Evolutionary conservation across 2,797 vertebrate species (phyloP).

Genomic region (Neosilurus mollespiculum): DNA sequence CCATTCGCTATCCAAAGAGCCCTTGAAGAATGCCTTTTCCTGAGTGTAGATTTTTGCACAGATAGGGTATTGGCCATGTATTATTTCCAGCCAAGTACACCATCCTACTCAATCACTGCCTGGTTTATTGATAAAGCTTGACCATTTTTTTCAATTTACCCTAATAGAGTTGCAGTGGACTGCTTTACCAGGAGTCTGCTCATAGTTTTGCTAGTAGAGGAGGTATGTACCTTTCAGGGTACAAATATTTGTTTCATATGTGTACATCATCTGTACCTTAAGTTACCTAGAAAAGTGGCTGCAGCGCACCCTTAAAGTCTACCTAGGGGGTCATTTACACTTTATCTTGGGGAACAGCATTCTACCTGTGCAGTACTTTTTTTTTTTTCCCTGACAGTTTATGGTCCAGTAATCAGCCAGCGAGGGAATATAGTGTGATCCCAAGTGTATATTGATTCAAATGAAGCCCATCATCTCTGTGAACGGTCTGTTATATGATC

Average conservation of each 20-base stretch:
- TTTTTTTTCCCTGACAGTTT: conserved; percentile 20
- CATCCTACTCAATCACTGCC: background rate
- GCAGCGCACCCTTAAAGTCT: background rate
- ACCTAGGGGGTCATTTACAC: conserved; percentile 14
- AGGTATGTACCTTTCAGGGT: background rate
- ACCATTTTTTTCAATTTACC: background rate
- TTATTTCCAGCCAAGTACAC: conserved; percentile 1
- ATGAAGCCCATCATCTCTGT: conserved; percentile 28
- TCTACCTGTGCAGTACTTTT: conserved; percentile 7
- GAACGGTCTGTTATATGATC: conserved; percentile 27
- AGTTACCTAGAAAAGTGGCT: conserved; percentile 8
- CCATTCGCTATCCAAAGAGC: background rate
- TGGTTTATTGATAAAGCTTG: background rate
- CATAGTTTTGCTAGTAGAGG: background rate
- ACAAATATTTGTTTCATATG: background rate
- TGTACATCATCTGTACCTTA: conserved; percentile 5
- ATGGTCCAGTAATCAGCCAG: conserved; percentile 23
- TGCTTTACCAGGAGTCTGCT: background rate
- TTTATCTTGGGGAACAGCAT: conserved; percentile 8
- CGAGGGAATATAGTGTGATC: conserved; percentile 18
- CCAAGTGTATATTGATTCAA: conserved; percentile 34
- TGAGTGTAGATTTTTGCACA: background rate
- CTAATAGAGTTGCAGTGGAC: background rate
- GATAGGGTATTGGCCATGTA: background rate
- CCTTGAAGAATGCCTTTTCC: background rate